Base-by-base conservation (phyloP, 2,113 vertebrate species). In the Nesospiza acunhae region DNA sequence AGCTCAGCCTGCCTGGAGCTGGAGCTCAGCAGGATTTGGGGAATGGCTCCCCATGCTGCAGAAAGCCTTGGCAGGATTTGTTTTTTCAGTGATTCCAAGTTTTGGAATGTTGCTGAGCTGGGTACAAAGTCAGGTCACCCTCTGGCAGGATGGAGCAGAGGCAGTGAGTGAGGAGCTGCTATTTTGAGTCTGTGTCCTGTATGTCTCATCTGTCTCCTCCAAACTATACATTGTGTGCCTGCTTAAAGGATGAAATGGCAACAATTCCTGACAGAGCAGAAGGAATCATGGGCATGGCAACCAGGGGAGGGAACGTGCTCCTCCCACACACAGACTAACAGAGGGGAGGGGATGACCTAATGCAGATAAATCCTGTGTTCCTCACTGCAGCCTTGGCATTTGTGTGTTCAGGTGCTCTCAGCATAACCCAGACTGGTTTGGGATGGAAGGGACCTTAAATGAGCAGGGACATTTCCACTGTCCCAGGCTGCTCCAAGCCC, bases 191-290 rank as follows among this genome's bases (percentile, higher is more conserved):
- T 1, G 15, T 39, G 73, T 46, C 72, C 84, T 84, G 76, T 35
- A 19, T 59, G 77, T 89, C 90, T 96, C 83, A 67, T 78, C 78
- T 39, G 11, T 91, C 91, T 86, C 60, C 68, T 60, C 14, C 62
- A 62, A 77, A 42, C 81, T 33, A 19, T 78, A 28, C 79, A 47
- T 95, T 46, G 59, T 62, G 35, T 67, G 89, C 52, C 47, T 46
- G 42, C 76, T 77, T 68, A 16, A 78, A 67, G 84, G 90, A 75
- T 87, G 90, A 69, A 90, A 85, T 86, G 90, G 84, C 92, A 93
- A n/a, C 85, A 77, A 56, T 80, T 89, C 60, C 80, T 96, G 95
- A 82, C 86, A 59, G 30, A 55, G 81, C 90, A 75, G 92, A 31
- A 95, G 91, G 66, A 83, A 67, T 76, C 44, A 69, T 5, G 70